These are phyloP conservation scores for Pedionomus torquatus DNA, from an alignment of 2,113 vertebrate genomes.

Conservation along the genomic window DNA sequence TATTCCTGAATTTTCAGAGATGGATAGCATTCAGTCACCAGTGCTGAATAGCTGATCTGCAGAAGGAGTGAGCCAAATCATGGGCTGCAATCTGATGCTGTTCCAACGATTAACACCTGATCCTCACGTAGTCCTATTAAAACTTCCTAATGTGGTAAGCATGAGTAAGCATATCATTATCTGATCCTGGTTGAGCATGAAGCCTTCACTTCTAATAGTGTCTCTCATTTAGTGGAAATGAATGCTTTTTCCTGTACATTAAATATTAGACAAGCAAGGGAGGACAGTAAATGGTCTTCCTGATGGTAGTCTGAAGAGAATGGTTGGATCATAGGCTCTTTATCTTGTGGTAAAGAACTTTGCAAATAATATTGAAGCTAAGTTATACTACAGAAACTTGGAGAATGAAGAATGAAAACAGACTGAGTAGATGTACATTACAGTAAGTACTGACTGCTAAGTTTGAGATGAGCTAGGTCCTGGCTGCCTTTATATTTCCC, in stretches of 20 bases:
- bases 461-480: neutral
- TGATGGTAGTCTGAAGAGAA: neutral
- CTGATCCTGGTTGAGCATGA: neutral
- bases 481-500: neutral
- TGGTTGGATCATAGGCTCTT: neutral
- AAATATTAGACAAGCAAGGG: neutral
- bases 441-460: neutral
- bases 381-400: neutral
- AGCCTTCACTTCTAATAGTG: slow-evolving; percentile 38
- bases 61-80: neutral
- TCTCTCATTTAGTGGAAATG: slow-evolving; percentile 15
- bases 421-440: neutral
- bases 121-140: slow-evolving; percentile 10
- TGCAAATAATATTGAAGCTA: neutral
- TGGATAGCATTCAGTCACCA: neutral
- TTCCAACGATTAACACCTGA: slow-evolving; percentile 35
- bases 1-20: neutral
- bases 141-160: slow-evolving; percentile 47
- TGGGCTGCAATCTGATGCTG: neutral
- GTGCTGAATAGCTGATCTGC: neutral
- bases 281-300: neutral
- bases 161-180: slow-evolving; percentile 64
- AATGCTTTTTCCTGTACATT: neutral
- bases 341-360: neutral
- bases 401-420: neutral